Evolutionary conservation across 1,140 invertebrate genomes (phyloP).

Genomic region (Monochamus saltuarius): DNA sequence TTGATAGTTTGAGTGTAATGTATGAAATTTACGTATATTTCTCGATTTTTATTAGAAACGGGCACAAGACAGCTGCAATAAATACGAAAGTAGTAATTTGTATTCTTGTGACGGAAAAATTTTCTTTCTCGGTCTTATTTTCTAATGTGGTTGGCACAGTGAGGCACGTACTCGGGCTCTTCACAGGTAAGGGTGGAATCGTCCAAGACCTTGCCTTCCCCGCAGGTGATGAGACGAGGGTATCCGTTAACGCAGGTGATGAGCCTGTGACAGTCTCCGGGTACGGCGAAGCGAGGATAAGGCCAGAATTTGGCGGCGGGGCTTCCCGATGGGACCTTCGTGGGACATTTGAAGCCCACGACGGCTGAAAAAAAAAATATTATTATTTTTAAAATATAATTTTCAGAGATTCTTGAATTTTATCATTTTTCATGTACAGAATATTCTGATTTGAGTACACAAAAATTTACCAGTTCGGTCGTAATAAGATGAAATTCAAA

Average conservation of each 20-base stretch:
- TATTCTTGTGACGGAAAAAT: too few relatives aligned
- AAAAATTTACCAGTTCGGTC: too few relatives aligned
- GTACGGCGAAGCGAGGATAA: constrained; percentile 82
- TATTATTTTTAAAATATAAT: too few relatives aligned
- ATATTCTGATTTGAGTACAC: too few relatives aligned
- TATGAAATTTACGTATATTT: too few relatives aligned
- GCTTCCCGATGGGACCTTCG: constrained; percentile 74
- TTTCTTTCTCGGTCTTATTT: constrained; percentile 28
- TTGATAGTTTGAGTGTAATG: too few relatives aligned
- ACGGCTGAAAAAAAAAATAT: constrained; percentile 59
- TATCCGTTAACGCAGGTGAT: constrained; percentile 87
- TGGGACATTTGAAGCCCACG: constrained; percentile 81
- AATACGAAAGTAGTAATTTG: too few relatives aligned
- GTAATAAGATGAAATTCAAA: too few relatives aligned
- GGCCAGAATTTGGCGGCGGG: constrained; percentile 85
- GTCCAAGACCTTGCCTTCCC: constrained; percentile 82
- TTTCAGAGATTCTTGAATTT: too few relatives aligned
- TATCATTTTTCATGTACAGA: too few relatives aligned
- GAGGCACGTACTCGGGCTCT: constrained; percentile 73
- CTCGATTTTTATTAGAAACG: too few relatives aligned
- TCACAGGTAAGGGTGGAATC: constrained; percentile 79
- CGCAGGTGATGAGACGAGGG: constrained; percentile 82
- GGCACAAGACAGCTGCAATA: too few relatives aligned
- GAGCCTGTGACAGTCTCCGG: constrained; percentile 77
- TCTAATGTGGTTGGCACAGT: constrained; percentile 50